These are phyloP conservation scores for Dipus sagitta DNA, from an alignment of 2,797 vertebrate genomes.

Conservation along the genomic window DNA sequence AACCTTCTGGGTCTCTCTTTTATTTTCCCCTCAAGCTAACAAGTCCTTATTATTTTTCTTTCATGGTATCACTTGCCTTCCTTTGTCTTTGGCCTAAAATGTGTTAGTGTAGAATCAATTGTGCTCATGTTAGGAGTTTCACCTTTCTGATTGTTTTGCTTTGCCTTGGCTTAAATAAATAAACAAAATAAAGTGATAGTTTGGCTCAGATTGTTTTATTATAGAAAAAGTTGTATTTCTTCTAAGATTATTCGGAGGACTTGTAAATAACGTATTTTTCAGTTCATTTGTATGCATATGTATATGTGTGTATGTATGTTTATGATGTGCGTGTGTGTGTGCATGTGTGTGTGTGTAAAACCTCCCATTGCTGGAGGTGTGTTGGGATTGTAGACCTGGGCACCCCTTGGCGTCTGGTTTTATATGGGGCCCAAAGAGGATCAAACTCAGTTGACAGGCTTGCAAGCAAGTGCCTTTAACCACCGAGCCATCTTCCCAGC, in stretches of 20 bases:
- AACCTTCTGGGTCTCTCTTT: neutral
- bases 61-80: neutral
- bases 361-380: too few relatives aligned
- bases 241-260: slow-evolving; percentile 55
- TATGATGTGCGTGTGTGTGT: neutral
- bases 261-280: neutral
- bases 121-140: slow-evolving; percentile 60
- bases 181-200: slow-evolving; percentile 48
- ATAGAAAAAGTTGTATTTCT: slow-evolving; percentile 47
- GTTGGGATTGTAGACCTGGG: too few relatives aligned
- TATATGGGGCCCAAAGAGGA: too few relatives aligned
- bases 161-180: slow-evolving; percentile 59
- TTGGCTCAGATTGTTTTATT: slow-evolving; percentile 60
- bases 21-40: neutral
- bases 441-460: too few relatives aligned
- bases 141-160: slow-evolving; percentile 42
- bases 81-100: slow-evolving; percentile 38
- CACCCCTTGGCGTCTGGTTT: too few relatives aligned
- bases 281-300: too few relatives aligned
- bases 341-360: neutral
- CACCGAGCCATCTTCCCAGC: neutral
- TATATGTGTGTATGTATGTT: neutral
- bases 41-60: neutral
- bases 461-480: neutral
- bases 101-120: slow-evolving; percentile 25